Evolutionary conservation across 2,113 vertebrate genomes (phyloP).

Genomic region (Todiramphus chloris): DNA sequence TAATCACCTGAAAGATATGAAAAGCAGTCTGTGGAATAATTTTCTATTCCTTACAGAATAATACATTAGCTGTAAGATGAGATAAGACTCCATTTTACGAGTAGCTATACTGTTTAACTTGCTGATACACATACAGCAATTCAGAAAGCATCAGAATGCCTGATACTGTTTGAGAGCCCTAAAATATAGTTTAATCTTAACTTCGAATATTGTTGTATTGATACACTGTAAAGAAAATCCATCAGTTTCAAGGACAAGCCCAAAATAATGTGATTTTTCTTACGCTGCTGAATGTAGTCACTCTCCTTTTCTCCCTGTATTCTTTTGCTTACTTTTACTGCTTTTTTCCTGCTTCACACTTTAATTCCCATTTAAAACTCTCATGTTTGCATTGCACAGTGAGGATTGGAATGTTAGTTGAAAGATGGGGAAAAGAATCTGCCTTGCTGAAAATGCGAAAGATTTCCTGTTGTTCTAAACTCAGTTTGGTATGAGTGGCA

Average conservation of each 20-base stretch:
- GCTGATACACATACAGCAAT: background rate
- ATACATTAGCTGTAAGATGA: background rate
- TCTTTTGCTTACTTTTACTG: background rate
- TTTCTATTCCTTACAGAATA: background rate
- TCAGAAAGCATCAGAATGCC: background rate
- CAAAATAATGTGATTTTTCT: background rate
- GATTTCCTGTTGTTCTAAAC: conserved; percentile 40
- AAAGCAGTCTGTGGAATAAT: background rate
- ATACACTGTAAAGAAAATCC: background rate
- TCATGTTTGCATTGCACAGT: background rate
- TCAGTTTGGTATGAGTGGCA: background rate
- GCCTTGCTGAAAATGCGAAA: background rate
- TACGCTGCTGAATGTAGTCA: background rate
- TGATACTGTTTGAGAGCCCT: background rate
- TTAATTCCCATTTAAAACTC: background rate
- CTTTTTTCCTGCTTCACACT: background rate
- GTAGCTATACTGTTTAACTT: background rate
- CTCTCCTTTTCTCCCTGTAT: background rate
- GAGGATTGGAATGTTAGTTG: background rate
- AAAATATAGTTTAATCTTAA: background rate
- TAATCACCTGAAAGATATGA: background rate
- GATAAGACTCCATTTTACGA: background rate
- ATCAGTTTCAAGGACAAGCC: background rate
- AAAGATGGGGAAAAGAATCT: conserved; percentile 1
- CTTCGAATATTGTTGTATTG: background rate